Evolutionary conservation across 2,797 vertebrate genomes (phyloP).

Genomic region (Platalea minor): DNA sequence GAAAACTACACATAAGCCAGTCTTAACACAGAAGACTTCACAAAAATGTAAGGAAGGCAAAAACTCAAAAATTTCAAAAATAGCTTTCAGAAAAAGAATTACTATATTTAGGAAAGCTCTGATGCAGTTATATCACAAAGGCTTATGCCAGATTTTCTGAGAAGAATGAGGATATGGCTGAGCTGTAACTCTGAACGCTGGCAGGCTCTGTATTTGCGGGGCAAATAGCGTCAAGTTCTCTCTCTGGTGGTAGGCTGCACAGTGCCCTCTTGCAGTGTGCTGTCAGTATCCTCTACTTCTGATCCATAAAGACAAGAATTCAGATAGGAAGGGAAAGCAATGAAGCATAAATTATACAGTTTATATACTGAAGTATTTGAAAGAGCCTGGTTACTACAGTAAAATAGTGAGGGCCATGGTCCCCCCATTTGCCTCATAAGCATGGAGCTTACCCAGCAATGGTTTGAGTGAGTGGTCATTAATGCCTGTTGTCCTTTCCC

Average conservation of each 20-base stretch:
- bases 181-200: neutral
- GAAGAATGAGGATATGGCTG: neutral
- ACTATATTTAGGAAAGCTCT: neutral
- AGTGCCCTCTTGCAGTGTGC: neutral
- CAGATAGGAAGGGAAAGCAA: neutral
- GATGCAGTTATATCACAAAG: neutral
- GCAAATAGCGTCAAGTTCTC: fast-evolving
- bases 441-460: neutral
- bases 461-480: neutral
- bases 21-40: neutral
- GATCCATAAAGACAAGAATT: neutral
- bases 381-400: neutral
- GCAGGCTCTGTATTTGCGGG: neutral
- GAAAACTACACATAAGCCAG: neutral
- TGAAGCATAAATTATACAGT: neutral
- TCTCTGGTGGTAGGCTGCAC: fast-evolving
- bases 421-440: neutral
- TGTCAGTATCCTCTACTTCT: neutral
- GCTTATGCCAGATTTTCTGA: neutral
- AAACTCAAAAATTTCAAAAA: neutral
- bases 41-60: neutral
- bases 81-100: neutral
- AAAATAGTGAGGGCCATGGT: neutral
- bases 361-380: neutral
- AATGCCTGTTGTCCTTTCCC: neutral